These are phyloP conservation scores for Eupithecia pulchellata DNA, from an alignment of 2,888 invertebrate species.

Conservation along the genomic window DNA sequence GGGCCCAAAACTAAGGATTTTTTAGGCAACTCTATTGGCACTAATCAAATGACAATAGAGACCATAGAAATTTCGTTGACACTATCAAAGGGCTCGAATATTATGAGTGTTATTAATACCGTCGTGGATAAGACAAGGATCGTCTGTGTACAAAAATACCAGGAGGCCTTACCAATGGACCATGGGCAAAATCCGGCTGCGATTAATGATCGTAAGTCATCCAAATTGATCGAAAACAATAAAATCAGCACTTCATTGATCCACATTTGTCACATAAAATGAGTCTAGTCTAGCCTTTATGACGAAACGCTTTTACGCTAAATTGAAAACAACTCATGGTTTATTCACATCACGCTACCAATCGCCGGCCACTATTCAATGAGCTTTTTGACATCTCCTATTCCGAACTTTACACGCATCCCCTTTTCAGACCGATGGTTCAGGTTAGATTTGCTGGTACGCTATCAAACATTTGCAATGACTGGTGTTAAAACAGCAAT, in stretches of 20 bases:
- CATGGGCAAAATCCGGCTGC: background rate
- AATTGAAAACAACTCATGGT: constrained; percentile 85
- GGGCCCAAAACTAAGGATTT: background rate
- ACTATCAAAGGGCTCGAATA: too few species aligned
- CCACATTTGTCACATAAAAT: constrained; percentile 65
- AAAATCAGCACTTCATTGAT: constrained; percentile 52
- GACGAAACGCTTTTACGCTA: constrained; percentile 81
- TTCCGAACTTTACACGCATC: constrained; percentile 34
- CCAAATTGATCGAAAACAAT: constrained; percentile 36
- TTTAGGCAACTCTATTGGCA: background rate
- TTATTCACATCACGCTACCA: constrained; percentile 75
- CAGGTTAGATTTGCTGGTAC: constrained; percentile 55
- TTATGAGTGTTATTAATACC: background rate
- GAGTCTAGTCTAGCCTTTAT: constrained; percentile 70
- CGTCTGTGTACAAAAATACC: too few species aligned
- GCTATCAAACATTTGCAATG: constrained; percentile 55
- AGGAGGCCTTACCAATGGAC: too few species aligned
- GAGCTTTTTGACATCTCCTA: constrained; percentile 61
- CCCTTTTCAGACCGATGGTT: constrained; percentile 49
- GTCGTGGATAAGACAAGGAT: background rate
- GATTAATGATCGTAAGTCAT: background rate
- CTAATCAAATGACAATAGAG: background rate
- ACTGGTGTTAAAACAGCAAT: constrained; percentile 24
- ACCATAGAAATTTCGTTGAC: background rate
- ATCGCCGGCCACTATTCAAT: constrained; percentile 62